These are phyloP conservation scores for Philotrypesis tridentata DNA, from an alignment of 1,140 invertebrate genomes.

Conservation along the genomic window DNA sequence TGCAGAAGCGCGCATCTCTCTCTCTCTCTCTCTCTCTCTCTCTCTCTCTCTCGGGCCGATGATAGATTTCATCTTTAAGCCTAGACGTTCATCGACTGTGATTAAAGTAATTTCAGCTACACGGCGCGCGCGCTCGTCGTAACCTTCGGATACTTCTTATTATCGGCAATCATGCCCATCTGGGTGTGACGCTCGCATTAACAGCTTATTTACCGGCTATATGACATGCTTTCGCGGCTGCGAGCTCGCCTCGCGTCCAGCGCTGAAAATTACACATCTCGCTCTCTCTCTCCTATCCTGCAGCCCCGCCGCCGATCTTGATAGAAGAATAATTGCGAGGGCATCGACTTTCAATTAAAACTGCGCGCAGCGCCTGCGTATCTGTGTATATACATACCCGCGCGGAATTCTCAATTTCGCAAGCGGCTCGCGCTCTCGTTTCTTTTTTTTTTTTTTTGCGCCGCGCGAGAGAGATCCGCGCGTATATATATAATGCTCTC, in stretches of 20 bases:
- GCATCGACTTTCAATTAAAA: conserved; percentile 2
- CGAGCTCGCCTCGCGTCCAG: background rate
- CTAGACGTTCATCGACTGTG: background rate
- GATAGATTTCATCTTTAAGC: conserved; percentile 3
- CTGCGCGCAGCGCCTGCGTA: too few species aligned
- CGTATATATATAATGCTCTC: too few species aligned
- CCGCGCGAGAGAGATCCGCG: too few species aligned
- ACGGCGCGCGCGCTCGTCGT: too few species aligned
- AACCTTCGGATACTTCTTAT: conserved; percentile 5
- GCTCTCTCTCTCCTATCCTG: background rate
- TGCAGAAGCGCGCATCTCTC: too few species aligned
- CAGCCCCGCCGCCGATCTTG: background rate
- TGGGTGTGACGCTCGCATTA: conserved; percentile 55
- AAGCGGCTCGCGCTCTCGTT: background rate
- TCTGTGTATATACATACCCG: too few species aligned
- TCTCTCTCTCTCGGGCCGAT: too few species aligned
- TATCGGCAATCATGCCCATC: conserved; percentile 35
- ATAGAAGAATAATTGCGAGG: background rate
- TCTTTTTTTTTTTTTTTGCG: background rate
- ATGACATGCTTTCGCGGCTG: conserved; percentile 28
- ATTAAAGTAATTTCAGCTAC: conserved; percentile 4
- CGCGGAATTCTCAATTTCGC: background rate
- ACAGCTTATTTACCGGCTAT: conserved; percentile 53
- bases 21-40: too few species aligned
- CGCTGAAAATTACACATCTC: background rate